A percentile compares a stretch with the other conserved stretches of the same genome.
Conservation (phyloP, 2,113 vertebrate species). For the Chaetura pelagica region DNA sequence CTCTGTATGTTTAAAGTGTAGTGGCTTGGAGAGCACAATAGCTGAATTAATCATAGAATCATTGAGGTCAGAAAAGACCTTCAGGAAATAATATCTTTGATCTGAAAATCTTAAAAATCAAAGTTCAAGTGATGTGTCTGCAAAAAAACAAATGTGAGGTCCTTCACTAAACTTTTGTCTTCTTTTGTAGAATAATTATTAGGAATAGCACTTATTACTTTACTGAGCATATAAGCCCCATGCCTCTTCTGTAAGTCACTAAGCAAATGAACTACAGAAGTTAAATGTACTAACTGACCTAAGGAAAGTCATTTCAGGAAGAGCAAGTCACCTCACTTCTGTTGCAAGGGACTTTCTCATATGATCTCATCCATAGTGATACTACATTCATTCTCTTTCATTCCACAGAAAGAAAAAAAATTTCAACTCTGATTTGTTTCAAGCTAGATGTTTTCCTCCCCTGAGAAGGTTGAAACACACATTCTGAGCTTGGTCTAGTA, state of each 20-base stretch:
- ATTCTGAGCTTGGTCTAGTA: not conserved
- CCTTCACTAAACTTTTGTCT: not conserved
- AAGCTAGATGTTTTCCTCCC: conserved; percentile 7
- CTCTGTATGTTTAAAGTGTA: not conserved
- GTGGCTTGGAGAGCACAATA: not conserved
- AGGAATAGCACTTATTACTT: not conserved
- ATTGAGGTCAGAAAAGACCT: not conserved
- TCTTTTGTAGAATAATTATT: not conserved
- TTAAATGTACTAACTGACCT: not conserved
- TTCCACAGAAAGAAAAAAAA: not conserved
- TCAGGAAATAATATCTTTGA: not conserved
- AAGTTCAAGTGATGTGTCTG: not conserved
- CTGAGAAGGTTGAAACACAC: conserved; percentile 28
- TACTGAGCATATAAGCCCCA: not conserved
- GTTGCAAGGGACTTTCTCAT: not conserved
- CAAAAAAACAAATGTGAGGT: not conserved
- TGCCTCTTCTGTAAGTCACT: not conserved
- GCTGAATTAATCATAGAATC: not conserved
- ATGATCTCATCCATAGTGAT: not conserved
- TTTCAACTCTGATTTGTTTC: not conserved
- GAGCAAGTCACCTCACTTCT: not conserved
- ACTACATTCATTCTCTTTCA: not conserved
- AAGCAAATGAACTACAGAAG: not conserved
- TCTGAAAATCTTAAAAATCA: not conserved
- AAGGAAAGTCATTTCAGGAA: not conserved